Percentiles rank a stretch among this genome's conserved stretches.
phyloP scores from a whole-genome alignment of 2,888 invertebrate genomes.

The Nemotelus pantherinus region DNA sequence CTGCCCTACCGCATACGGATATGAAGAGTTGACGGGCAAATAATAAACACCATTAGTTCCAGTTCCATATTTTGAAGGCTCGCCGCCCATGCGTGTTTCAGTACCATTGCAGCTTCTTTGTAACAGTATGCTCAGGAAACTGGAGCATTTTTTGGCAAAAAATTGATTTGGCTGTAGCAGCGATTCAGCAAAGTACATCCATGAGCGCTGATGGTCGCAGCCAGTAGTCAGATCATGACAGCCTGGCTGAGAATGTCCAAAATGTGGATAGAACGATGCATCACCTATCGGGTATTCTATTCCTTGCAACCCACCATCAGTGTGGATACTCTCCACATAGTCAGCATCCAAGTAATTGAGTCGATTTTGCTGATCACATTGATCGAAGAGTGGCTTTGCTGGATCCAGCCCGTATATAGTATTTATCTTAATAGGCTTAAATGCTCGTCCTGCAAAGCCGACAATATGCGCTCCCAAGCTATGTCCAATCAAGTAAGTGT shows the following conservation, averaged over 20 bases:
- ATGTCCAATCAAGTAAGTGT: constrained; percentile 68
- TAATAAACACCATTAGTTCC: constrained; percentile 34
- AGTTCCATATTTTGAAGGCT: constrained; percentile 50
- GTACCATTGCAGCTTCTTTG: constrained; percentile 40
- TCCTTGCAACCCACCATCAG: constrained; percentile 59
- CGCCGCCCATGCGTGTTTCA: too few species aligned
- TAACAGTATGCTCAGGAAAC: constrained; percentile 55
- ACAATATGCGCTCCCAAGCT: constrained; percentile 71
- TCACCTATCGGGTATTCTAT: constrained; percentile 60
- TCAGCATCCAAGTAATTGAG: constrained; percentile 57
- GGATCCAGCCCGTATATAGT: constrained; percentile 65
- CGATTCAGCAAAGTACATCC: constrained; percentile 65
- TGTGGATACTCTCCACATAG: constrained; percentile 62
- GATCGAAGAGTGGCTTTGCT: constrained; percentile 54
- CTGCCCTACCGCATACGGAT: constrained; percentile 36
- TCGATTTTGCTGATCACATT: constrained; percentile 53
- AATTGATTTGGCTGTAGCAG: constrained; percentile 58
- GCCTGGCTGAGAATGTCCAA: constrained; percentile 67
- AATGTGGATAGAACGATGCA: constrained; percentile 68
- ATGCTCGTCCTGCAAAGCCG: constrained; percentile 69
- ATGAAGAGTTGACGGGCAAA: constrained; percentile 31
- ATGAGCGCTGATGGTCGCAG: constrained; percentile 66
- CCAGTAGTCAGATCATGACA: constrained; percentile 62
- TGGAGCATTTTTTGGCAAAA: constrained; percentile 55
- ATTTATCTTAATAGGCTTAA: constrained; percentile 65